A percentile compares a stretch with the other conserved stretches of the same genome.
Conservation (phyloP, 2,888 invertebrate genomes). For the Germaria angustata region DNA sequence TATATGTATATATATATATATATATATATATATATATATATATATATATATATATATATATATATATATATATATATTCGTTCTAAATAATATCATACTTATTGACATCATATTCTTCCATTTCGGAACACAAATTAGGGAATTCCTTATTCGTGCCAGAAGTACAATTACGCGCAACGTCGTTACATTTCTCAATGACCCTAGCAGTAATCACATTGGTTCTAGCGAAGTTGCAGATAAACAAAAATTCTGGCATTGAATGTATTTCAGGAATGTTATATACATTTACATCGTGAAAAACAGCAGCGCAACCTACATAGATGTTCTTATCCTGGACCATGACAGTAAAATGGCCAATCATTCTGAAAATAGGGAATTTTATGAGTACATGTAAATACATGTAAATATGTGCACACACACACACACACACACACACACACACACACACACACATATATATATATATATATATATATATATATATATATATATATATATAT, state of each 20-base stretch:
- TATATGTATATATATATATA: no score
- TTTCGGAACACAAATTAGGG: not conserved
- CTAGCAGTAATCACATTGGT: not conserved
- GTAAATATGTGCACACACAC: no score
- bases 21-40: no score
- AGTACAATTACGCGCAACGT: not conserved
- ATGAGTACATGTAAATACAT: no score
- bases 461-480: no score
- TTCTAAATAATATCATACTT: no score
- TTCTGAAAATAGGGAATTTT: not conserved
- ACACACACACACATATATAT: no score
- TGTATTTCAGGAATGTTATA: not conserved
- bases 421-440: no score
- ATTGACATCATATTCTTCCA: not conserved
- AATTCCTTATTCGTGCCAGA: not conserved
- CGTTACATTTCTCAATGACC: not conserved
- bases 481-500: no score
- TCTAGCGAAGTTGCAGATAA: not conserved
- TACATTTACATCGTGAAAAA: slow-evolving; percentile 64
- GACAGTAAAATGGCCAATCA: slow-evolving; percentile 76
- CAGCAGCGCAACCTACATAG: slow-evolving; percentile 76
- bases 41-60: no score
- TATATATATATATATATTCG: no score
- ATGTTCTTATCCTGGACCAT: slow-evolving; percentile 74
- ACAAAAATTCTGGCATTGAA: not conserved